phyloP scores from a whole-genome alignment of 2,888 invertebrate genomes.

The Plagiodera versicolora region DNA sequence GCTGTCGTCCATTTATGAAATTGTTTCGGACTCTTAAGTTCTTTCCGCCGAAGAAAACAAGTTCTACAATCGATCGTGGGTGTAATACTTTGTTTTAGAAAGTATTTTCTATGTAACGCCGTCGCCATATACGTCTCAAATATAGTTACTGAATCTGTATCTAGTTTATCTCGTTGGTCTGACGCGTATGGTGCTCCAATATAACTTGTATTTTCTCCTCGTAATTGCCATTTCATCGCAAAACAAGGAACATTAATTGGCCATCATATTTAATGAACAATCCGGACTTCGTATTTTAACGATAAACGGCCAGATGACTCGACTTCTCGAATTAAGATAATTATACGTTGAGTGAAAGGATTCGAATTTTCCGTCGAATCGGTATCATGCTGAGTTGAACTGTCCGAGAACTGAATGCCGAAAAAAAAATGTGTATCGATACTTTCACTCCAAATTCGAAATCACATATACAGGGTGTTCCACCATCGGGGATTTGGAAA shows the following conservation, averaged over 20 bases:
- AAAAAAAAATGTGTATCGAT: too few species aligned
- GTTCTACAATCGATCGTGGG: constrained; percentile 45
- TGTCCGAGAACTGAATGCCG: neutral
- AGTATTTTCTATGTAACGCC: constrained; percentile 43
- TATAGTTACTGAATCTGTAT: constrained; percentile 34
- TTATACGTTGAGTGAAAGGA: neutral
- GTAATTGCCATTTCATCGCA: constrained; percentile 28
- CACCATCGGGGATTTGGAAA: too few species aligned
- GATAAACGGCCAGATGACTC: constrained; percentile 12
- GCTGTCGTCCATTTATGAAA: neutral
- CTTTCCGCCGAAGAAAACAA: constrained; percentile 38
- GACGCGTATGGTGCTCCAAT: constrained; percentile 32
- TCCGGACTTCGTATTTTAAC: constrained; percentile 8
- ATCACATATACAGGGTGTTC: too few species aligned
- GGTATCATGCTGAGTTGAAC: neutral
- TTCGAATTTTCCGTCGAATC: neutral
- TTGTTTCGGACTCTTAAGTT: neutral
- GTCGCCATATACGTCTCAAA: constrained; percentile 41
- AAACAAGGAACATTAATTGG: constrained; percentile 25
- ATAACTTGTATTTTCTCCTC: constrained; percentile 34
- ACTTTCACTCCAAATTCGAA: too few species aligned
- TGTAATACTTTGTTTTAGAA: constrained; percentile 50
- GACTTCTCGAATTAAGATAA: constrained; percentile 2
- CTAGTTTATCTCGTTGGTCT: constrained; percentile 34
- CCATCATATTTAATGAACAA: constrained; percentile 23